Evolutionary conservation across 2,797 vertebrate genomes (phyloP), one percentile per base, ranked within the genome.

Genomic region (Limnodromus scolopaceus): DNA sequence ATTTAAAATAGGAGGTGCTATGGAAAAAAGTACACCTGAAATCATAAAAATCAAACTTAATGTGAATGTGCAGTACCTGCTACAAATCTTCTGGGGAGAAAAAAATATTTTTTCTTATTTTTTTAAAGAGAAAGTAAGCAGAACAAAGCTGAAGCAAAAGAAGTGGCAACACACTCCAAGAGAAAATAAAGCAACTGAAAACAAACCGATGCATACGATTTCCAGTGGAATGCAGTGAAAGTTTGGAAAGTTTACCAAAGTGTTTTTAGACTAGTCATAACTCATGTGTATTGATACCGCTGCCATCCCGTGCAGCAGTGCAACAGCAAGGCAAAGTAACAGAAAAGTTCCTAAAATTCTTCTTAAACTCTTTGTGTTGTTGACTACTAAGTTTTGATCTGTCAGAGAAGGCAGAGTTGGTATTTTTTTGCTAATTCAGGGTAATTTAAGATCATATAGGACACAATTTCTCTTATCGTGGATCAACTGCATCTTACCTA

Each of bases 381-480:
- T 46, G 20, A 24, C 63, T 24, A 32, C 45, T 25, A 34, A 71
- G 11, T 55, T 75, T 65, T 19, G 7, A 46, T 20, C 38, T 65
- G 24, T 28, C 34, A 54, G n/a, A 46, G 13, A 34, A 61, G 22
- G 10, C 39, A 53, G 30, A 71, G 13, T 17, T 48, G 18, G 39
- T 25, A 66, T 5, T 48, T 15, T 23, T 65, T 66, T 28, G 22
- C 25, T 79, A 36, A 66, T 36, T 69, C 11, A n/a, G 10, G 2
- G 11, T 19, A 63, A 61, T n/a, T 39, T 55, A 78, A 45, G 84
- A 74, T 16, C 18, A 58, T 4, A 20, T 0, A 68, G 8, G 23
- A 43, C 22, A 49, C 5, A 34, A 34, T 18, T 77, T 54, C 36
- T 63, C 51, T 24, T 48, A n/a, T 1, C 0, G 2, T 0, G 0